Evolutionary conservation across 1,140 invertebrate genomes (phyloP).

Genomic region (Temnothorax longispinosus): DNA sequence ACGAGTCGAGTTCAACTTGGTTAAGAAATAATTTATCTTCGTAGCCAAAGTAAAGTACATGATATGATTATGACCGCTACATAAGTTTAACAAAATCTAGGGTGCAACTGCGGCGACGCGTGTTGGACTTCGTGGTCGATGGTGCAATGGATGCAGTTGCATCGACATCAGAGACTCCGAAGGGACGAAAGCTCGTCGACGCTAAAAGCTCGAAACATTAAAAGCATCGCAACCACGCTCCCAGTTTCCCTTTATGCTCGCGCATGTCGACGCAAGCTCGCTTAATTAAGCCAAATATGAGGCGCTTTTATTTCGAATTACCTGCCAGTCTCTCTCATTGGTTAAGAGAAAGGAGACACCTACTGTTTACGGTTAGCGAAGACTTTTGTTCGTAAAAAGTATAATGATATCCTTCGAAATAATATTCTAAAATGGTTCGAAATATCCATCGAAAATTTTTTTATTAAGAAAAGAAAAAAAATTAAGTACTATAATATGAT

Average conservation of each 20-base stretch:
- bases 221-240: slow-evolving; percentile 40
- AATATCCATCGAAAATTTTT: neutral
- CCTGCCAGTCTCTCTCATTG: slow-evolving; percentile 25
- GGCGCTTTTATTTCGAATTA: slow-evolving; percentile 71
- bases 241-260: slow-evolving; percentile 6
- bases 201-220: slow-evolving; percentile 71
- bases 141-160: neutral
- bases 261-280: slow-evolving; percentile 20
- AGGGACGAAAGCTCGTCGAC: slow-evolving; percentile 57
- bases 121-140: neutral
- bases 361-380: neutral
- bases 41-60: slow-evolving; percentile 55
- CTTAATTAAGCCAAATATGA: slow-evolving; percentile 66
- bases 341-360: slow-evolving; percentile 14
- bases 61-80: slow-evolving; percentile 62
- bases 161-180: slow-evolving; percentile 9
- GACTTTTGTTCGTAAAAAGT: neutral
- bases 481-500: neutral
- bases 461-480: neutral
- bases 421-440: neutral
- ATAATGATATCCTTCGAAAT: neutral
- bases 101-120: slow-evolving; percentile 9
- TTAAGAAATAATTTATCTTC: slow-evolving; percentile 50
- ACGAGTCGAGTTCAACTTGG: neutral
- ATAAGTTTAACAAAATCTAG: slow-evolving; percentile 31